phyloP scores from a whole-genome alignment of 2,888 invertebrate genomes.

The Erannis defoliaria region DNA sequence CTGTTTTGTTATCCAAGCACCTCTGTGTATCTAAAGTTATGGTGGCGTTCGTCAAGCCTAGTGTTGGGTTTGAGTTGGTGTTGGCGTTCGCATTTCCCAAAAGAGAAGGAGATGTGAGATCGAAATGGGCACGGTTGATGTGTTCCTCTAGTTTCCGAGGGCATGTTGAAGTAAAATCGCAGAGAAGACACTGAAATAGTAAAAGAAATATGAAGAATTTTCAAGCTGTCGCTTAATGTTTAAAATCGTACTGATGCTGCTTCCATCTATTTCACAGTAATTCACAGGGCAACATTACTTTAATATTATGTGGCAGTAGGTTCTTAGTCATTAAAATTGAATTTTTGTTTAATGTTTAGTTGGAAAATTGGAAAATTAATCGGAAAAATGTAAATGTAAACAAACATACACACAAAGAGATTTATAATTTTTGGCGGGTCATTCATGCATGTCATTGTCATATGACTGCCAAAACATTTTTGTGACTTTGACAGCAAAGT shows the following conservation, averaged over 20 bases:
- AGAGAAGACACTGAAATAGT: constrained; percentile 89
- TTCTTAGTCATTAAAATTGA: constrained; percentile 1
- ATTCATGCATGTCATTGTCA: too few relatives aligned
- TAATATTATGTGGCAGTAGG: neutral
- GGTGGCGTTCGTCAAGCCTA: constrained; percentile 68
- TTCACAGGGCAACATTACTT: constrained; percentile 2
- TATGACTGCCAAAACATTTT: too few relatives aligned
- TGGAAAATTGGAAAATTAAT: neutral
- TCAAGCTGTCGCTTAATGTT: too few relatives aligned
- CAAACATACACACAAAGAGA: constrained; percentile 3
- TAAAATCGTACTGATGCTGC: neutral
- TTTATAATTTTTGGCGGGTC: neutral
- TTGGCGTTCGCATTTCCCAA: constrained; percentile 67
- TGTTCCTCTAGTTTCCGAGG: constrained; percentile 92
- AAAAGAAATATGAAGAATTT: neutral
- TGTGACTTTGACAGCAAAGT: too few relatives aligned
- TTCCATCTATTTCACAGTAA: neutral
- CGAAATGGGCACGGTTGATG: constrained; percentile 94
- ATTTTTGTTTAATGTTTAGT: neutral
- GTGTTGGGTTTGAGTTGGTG: constrained; percentile 71
- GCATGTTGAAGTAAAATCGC: constrained; percentile 91
- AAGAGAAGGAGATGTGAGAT: constrained; percentile 91
- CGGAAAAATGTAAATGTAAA: too few relatives aligned
- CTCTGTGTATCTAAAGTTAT: constrained; percentile 69
- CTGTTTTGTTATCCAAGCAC: constrained; percentile 49